These are phyloP conservation scores for Proteles cristata DNA, from an alignment of 2,113 vertebrate genomes.

Conservation along the genomic window DNA sequence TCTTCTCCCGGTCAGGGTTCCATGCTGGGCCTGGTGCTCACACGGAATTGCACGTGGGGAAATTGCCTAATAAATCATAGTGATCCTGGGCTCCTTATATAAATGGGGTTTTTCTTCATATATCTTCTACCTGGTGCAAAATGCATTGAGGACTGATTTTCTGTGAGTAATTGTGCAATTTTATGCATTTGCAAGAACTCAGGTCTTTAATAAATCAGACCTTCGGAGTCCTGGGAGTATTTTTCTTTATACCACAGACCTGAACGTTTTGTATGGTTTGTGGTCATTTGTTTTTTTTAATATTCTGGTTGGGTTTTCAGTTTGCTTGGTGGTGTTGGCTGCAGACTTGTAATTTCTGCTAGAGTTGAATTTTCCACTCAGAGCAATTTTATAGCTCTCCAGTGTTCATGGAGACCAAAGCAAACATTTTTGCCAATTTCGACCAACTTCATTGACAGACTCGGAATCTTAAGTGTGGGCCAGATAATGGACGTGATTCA, in stretches of 20 bases:
- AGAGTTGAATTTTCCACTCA: conserved; percentile 85
- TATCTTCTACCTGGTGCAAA: conserved; percentile 57
- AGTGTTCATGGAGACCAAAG: conserved; percentile 73
- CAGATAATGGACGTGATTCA: conserved; percentile 66
- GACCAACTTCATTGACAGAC: conserved; percentile 72
- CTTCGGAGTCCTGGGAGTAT: conserved; percentile 65
- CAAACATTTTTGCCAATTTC: conserved; percentile 65
- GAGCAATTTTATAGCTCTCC: conserved; percentile 80
- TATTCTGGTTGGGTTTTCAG: conserved; percentile 83
- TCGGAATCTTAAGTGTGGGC: conserved; percentile 61
- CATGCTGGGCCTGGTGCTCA: conserved; percentile 2
- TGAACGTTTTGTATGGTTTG: conserved; percentile 85
- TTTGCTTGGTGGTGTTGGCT: conserved; percentile 78
- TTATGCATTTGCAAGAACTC: conserved; percentile 66
- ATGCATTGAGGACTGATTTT: conserved; percentile 62
- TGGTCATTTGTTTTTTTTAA: conserved; percentile 84
- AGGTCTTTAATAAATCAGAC: conserved; percentile 82
- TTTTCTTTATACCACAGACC: conserved; percentile 76
- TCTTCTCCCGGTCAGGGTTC: conserved; percentile 51
- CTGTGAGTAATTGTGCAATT: conserved; percentile 71
- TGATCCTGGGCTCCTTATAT: conserved; percentile 21
- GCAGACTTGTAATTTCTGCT: conserved; percentile 82
- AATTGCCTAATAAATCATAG: conserved; percentile 70
- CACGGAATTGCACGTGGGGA: not conserved
- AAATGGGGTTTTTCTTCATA: conserved; percentile 65